Evolutionary conservation across 2,113 vertebrate genomes (phyloP).

Genomic region (Nothobranchius furzeri): DNA sequence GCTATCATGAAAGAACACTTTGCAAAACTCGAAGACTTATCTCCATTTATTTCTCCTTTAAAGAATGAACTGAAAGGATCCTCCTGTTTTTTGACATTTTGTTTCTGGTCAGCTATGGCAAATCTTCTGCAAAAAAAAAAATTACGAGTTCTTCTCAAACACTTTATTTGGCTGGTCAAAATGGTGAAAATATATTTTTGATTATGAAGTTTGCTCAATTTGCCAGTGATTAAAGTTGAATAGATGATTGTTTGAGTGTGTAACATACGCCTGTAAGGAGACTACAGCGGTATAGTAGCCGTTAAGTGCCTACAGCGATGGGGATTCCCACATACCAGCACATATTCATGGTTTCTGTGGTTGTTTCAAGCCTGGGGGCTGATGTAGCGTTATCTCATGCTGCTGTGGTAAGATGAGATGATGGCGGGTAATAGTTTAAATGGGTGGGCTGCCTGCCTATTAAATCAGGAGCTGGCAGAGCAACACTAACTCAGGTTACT

Average conservation of each 20-base stretch:
- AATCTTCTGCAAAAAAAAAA: background rate
- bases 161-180: background rate
- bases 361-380: conserved; percentile 60
- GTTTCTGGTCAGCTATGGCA: background rate
- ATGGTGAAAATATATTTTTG: background rate
- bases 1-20: background rate
- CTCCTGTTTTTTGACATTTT: background rate
- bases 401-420: conserved; percentile 56
- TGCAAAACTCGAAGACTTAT: background rate
- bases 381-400: conserved; percentile 50
- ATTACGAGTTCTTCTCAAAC: background rate
- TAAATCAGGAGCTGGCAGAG: conserved; percentile 74
- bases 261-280: conserved; percentile 27
- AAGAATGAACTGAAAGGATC: background rate
- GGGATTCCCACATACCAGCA: conserved; percentile 65
- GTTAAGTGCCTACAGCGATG: conserved; percentile 38
- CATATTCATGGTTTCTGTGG: conserved; percentile 54
- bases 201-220: conserved; percentile 6
- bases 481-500: conserved; percentile 70
- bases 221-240: background rate
- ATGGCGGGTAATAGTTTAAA: conserved; percentile 66
- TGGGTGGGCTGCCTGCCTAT: conserved; percentile 59
- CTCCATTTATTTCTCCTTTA: background rate
- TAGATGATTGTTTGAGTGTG: conserved; percentile 1
- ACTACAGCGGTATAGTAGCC: conserved; percentile 12